Conservation (phyloP, 2,797 vertebrate species). For the Cercopithecus petaurista region DNA sequence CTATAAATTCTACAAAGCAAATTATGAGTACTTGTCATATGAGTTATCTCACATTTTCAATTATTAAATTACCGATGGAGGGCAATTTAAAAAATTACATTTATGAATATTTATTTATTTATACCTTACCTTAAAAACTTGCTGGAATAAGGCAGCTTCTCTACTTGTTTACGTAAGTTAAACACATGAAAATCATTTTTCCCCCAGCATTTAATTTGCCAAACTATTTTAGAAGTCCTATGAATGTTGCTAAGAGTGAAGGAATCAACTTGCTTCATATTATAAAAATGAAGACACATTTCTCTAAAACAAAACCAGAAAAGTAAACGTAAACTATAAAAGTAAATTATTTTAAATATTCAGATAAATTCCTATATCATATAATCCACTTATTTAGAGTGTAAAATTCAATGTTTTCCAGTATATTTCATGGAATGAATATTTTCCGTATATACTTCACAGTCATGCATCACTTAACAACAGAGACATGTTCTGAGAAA, state of each 20-base stretch:
- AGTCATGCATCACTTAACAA: not conserved
- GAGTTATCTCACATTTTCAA: not conserved
- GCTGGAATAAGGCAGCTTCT: not conserved
- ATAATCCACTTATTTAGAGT: not conserved
- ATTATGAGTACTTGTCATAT: not conserved
- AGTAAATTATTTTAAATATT: not conserved
- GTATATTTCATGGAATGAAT: not conserved
- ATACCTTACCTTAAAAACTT: not conserved
- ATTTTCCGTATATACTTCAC: too few relatives aligned
- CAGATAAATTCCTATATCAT: not conserved
- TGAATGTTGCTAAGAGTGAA: not conserved
- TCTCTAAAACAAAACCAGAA: not conserved
- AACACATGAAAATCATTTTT: not conserved
- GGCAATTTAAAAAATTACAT: not conserved
- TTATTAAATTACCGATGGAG: not conserved
- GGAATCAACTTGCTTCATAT: not conserved
- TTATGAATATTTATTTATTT: not conserved
- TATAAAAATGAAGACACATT: not conserved
- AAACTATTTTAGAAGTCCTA: not conserved
- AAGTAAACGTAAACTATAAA: not conserved
- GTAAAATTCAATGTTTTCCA: not conserved
- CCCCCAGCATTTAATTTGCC: not conserved
- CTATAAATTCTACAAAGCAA: not conserved
- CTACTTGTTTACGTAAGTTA: not conserved
- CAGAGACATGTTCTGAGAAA: not conserved